These are phyloP conservation scores for Eueides isabella DNA, from an alignment of 1,140 invertebrate genomes.

Conservation along the genomic window DNA sequence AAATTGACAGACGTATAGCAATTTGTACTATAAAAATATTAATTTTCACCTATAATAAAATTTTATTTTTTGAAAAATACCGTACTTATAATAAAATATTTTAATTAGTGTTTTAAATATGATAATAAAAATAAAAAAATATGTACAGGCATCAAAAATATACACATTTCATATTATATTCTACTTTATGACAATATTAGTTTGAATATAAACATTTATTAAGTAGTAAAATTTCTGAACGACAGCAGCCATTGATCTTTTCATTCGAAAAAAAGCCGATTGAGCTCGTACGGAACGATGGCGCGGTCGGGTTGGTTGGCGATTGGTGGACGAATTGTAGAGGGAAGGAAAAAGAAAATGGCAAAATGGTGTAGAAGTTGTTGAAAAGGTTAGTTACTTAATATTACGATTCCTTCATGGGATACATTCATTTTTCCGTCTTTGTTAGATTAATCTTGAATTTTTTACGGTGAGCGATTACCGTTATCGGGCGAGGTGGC, in stretches of 20 bases:
- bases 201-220: not conserved
- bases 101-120: too few relatives aligned
- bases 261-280: conserved; percentile 62
- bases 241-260: conserved; percentile 59
- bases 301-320: conserved; percentile 58
- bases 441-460: conserved; percentile 33
- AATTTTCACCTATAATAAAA: too few relatives aligned
- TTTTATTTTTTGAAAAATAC: too few relatives aligned
- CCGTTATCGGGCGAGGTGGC: conserved; percentile 65
- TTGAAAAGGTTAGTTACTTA: conserved; percentile 68
- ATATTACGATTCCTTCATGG: conserved; percentile 11
- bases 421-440: conserved; percentile 15
- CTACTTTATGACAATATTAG: not conserved
- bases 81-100: too few relatives aligned
- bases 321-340: conserved; percentile 64
- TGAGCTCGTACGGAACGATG: conserved; percentile 57
- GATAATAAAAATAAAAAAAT: too few relatives aligned
- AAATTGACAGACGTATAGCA: too few relatives aligned
- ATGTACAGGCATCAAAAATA: too few relatives aligned
- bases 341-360: conserved; percentile 69
- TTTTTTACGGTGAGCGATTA: conserved; percentile 50
- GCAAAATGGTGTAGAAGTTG: conserved; percentile 74
- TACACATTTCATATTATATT: too few relatives aligned
- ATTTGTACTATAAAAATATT: too few relatives aligned
- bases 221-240: conserved; percentile 49